phyloP scores from a whole-genome alignment of 2,797 vertebrate species.

The Passerculus sandwichensis region DNA sequence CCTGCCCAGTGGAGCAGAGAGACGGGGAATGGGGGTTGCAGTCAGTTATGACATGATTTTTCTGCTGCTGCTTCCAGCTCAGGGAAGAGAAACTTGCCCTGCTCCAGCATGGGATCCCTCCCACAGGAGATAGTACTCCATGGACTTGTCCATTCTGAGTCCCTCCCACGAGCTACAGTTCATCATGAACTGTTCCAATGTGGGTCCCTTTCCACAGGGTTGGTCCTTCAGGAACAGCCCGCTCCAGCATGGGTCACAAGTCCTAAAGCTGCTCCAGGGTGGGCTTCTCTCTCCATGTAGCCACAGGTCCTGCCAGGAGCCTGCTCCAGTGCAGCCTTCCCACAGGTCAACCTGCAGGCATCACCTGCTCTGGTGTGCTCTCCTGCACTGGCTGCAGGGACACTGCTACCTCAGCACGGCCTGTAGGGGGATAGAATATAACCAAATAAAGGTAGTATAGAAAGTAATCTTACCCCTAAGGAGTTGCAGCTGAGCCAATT shows the following conservation, averaged over 20 bases:
- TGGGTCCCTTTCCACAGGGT: neutral
- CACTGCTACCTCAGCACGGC: neutral
- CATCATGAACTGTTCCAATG: neutral
- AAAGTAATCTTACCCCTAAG: too few species aligned
- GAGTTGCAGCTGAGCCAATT: too few species aligned
- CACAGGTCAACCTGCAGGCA: neutral
- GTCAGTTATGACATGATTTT: neutral
- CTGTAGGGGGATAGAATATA: too few species aligned
- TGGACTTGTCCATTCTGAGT: neutral
- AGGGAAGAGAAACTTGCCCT: neutral
- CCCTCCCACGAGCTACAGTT: neutral
- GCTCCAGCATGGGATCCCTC: neutral
- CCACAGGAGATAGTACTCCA: neutral
- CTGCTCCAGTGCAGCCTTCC: neutral
- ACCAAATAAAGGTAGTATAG: too few species aligned
- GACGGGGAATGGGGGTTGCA: neutral
- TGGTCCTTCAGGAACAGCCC: neutral
- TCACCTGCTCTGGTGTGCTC: neutral
- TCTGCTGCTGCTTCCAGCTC: neutral
- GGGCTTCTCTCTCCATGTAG: neutral
- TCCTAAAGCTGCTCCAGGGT: rapidly evolving
- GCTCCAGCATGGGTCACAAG: rapidly evolving
- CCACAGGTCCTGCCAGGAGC: neutral
- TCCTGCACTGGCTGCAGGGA: neutral
- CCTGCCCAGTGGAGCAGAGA: neutral